Evolutionary conservation across 2,888 invertebrate species (phyloP).

Genomic region (Leucozona laternaria): DNA sequence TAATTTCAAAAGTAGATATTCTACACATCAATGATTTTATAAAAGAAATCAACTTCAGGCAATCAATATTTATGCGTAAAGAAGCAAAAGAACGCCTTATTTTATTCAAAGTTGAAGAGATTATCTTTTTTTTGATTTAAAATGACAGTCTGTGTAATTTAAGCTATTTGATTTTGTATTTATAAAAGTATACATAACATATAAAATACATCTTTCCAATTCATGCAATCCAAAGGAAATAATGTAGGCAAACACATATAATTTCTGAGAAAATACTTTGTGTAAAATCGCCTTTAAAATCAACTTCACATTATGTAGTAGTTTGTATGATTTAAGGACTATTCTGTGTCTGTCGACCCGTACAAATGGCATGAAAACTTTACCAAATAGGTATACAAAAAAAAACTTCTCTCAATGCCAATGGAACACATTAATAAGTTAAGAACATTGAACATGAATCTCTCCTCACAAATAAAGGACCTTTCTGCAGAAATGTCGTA

Average conservation of each 20-base stretch:
- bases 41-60: too few relatives aligned
- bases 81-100: background rate
- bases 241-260: background rate
- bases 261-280: conserved; percentile 6
- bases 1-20: too few relatives aligned
- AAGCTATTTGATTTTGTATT: background rate
- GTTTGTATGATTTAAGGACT: conserved; percentile 12
- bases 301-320: conserved; percentile 29
- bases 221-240: background rate
- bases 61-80: too few relatives aligned
- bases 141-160: background rate
- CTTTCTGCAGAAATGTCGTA: conserved; percentile 38
- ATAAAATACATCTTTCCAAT: background rate
- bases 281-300: conserved; percentile 42
- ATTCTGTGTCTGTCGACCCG: background rate
- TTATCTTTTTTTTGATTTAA: background rate
- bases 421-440: conserved; percentile 37
- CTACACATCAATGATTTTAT: too few relatives aligned
- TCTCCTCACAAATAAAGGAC: conserved; percentile 11
- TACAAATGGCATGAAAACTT: conserved; percentile 41
- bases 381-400: background rate
- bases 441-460: conserved; percentile 36
- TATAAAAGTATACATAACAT: background rate
- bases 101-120: background rate
- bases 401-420: conserved; percentile 10